Base-by-base conservation (phyloP, 1,140 invertebrate genomes). In the Cylas formicarius region DNA sequence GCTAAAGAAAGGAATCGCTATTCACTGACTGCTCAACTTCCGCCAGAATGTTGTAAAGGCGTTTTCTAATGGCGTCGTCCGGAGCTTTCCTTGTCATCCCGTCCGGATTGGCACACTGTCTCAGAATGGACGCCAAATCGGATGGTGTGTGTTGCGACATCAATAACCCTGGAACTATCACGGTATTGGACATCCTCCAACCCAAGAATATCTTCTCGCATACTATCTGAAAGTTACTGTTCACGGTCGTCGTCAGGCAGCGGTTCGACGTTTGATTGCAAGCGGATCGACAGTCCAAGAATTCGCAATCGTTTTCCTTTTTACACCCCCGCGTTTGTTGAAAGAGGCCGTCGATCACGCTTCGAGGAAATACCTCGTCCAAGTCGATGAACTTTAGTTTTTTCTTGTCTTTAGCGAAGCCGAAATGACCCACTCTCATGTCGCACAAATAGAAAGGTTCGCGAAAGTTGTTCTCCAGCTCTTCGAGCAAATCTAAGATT, bases 341-440 rank as follows among this genome's bases (percentile, higher is more conserved):
- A 2, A 70, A 67, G 3, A 73, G 56, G 18, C 56, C 58, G 45
- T 66, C 63, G 14, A 72, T 61, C 4, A 75, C 55, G 3, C 65
- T 63, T 44, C 60, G 62, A 2, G 74, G 70, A 48, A 72, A 71
- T 1, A 75, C 71, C 2, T 68, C 66, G 53, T 80, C 76, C 16
- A 77, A 56, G 62, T 82, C 77, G 24, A 81, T 58, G 37, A 78
- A 73, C 62, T 78, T 74, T 10, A 77, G 47, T 47, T 64, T 70
- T 19, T 69, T 68, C 2, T 67, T 68, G 24, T 71, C 68, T 2
- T 66, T 57, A 7, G 70, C 65, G 0, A 80, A 21, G 3, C 80
- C 80, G 63, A 84, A 84, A 57, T 83, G 76, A 27, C 73, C 70
- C 17, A 76, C 66, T 62, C 82, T 80, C 0, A 84, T 66, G 61